Conservation (phyloP, 2,113 vertebrate species). For the western clawed frog (Xenopus tropicalis) region DNA sequence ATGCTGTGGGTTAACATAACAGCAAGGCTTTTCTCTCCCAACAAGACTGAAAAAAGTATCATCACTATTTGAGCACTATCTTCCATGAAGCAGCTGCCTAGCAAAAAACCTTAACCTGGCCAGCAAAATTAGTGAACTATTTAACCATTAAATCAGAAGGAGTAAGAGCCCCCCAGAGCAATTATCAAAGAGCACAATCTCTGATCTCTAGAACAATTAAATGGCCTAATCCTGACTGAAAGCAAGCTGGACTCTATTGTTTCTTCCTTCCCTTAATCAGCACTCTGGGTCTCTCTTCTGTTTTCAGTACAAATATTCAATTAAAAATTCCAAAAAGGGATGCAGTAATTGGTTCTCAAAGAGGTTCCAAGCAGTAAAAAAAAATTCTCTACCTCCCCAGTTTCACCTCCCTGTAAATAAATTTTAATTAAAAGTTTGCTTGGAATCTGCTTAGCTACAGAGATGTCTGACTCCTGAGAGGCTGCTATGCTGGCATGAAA, state of each 20-base stretch:
- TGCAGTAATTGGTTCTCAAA: slow-evolving; percentile 55
- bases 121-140: slow-evolving; percentile 12
- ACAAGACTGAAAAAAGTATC: too few relatives aligned
- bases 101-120: background rate
- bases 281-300: slow-evolving; percentile 49
- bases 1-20: background rate
- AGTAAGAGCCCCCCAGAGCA: slow-evolving; percentile 46
- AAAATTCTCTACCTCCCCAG: slow-evolving; percentile 14
- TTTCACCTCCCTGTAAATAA: slow-evolving; percentile 15
- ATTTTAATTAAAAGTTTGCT: slow-evolving; percentile 17
- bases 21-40: background rate
- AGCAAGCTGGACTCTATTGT: slow-evolving; percentile 56
- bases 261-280: slow-evolving; percentile 49
- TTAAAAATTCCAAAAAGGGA: slow-evolving; percentile 58
- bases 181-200: slow-evolving; percentile 53
- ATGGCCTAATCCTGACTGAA: slow-evolving; percentile 57
- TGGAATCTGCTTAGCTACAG: slow-evolving; percentile 26
- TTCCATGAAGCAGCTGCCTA: background rate
- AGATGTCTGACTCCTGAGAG: slow-evolving; percentile 15
- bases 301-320: slow-evolving; percentile 65
- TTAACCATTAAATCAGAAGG: slow-evolving; percentile 26
- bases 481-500: slow-evolving; percentile 17
- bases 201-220: slow-evolving; percentile 57
- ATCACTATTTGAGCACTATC: background rate
- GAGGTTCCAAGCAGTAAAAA: slow-evolving; percentile 38